Base-by-base conservation (phyloP, 2,888 invertebrate species). In the Andrena camellia region DNA sequence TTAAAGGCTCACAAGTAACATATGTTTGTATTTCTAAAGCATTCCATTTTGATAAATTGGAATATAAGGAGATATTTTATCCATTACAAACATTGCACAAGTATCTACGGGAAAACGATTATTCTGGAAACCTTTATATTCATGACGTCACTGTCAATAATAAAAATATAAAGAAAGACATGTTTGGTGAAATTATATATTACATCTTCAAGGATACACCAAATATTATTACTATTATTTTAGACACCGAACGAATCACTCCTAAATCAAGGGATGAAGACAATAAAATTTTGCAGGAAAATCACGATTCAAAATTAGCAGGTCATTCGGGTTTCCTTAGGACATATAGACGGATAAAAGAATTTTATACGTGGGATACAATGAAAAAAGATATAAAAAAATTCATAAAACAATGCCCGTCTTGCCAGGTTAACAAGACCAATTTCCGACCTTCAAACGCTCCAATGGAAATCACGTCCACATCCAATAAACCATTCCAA, bases 371-470 rank as follows among this genome's bases (percentile, higher is more conserved):
- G n/a, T 70, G 76, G 70, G 33, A 68, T 13, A 6, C 17, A 0
- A 76, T 68, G 75, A 76, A 76, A n/a, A 50, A 29, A 2, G 63
- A 69, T n/a, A 69, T 69, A 20, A 60, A 76, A 42, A 52, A 69
- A 2, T 62, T 69, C 20, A 20, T 54, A 10, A 68, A 76, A 31
- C 5, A 20, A 48, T 67, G 75, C 35, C 62, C 50, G 2, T 57
- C 57, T 17, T 74, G 74, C 7, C 67, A 74, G 8, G n/a, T 75
- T 3, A 75, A 75, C 6, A 68, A 69, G 31, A 62, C 64, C 5
- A 54, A 69, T 57, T 63, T 69, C 0, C 33, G 33, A 69, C 68
- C 62, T 5, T 63, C 69, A 2, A 69, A 76, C 7, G 35, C 62
- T 10, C 63, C 68, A 0, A 68, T 76, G 68, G 52, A 50, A 75